Conservation (phyloP, 1,140 invertebrate species). For the Lutraria rhynchaena region DNA sequence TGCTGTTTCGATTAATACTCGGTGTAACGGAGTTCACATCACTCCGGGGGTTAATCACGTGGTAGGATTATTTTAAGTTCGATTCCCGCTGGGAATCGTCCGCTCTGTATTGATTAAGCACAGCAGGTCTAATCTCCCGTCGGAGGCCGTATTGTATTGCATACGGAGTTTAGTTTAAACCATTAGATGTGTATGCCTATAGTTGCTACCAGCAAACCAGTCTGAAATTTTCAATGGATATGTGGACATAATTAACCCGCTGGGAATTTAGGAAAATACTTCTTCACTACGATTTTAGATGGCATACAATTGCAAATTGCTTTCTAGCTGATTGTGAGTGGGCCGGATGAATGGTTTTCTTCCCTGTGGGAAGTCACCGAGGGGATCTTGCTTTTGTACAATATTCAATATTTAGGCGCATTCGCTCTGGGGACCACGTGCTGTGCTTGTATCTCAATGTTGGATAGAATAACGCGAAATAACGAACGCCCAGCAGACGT, state of each 20-base stretch:
- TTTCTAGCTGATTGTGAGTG: constrained; percentile 47
- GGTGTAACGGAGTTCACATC: constrained; percentile 42
- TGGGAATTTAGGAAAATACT: constrained; percentile 57
- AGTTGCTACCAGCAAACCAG: constrained; percentile 15
- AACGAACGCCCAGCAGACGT: constrained; percentile 51
- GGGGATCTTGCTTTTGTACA: constrained; percentile 41
- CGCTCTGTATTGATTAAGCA: constrained; percentile 48
- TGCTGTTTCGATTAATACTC: constrained; percentile 39
- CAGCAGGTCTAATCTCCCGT: constrained; percentile 48
- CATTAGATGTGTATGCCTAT: constrained; percentile 36
- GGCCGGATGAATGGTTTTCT: constrained; percentile 49
- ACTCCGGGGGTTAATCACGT: constrained; percentile 49
- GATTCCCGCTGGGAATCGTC: constrained; percentile 59
- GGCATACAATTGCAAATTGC: constrained; percentile 57
- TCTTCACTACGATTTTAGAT: constrained; percentile 49
- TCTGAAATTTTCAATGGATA: constrained; percentile 40
- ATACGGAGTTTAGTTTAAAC: constrained; percentile 49
- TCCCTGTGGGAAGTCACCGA: constrained; percentile 34
- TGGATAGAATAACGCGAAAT: constrained; percentile 55
- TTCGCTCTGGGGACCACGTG: constrained; percentile 48
- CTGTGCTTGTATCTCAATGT: constrained; percentile 47
- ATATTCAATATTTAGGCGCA: constrained; percentile 58
- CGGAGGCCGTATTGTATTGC: constrained; percentile 27
- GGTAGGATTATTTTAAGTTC: constrained; percentile 58
- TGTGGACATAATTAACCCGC: constrained; percentile 57